Percentiles rank a stretch among this genome's conserved stretches.
These are phyloP conservation scores for Ailurus styani DNA, from an alignment of 2,113 vertebrate species.

Conservation along the genomic window DNA sequence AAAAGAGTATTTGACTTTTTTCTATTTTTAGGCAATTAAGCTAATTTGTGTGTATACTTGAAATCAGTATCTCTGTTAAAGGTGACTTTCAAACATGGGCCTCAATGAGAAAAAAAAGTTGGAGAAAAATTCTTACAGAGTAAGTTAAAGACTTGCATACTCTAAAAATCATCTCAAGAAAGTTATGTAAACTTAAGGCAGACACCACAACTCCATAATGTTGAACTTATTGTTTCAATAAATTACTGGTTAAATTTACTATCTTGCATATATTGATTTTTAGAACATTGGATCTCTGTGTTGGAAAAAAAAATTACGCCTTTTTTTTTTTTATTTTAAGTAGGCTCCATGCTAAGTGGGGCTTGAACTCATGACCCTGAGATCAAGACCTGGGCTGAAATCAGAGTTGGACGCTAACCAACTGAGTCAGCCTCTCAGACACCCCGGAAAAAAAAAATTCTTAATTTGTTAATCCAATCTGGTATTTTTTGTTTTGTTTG, in stretches of 20 bases:
- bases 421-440: not conserved
- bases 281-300: not conserved
- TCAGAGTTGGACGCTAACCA: not conserved
- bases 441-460: not conserved
- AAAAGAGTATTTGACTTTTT: constrained; percentile 29
- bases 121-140: not conserved
- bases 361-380: not conserved
- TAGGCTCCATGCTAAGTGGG: not conserved
- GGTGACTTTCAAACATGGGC: not conserved
- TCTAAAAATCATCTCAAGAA: not conserved
- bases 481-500: not conserved
- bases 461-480: not conserved
- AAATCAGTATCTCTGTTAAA: too few relatives aligned
- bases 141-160: not conserved
- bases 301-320: not conserved
- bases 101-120: not conserved
- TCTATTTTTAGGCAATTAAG: constrained; percentile 28
- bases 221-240: not conserved
- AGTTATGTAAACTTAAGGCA: not conserved
- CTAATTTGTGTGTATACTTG: not conserved
- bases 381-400: not conserved
- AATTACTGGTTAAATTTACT: not conserved
- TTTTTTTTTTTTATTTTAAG: not conserved
- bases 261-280: not conserved
- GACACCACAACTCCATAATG: not conserved